Conservation (phyloP, 2,888 invertebrate species). For the Plusia festucae region DNA sequence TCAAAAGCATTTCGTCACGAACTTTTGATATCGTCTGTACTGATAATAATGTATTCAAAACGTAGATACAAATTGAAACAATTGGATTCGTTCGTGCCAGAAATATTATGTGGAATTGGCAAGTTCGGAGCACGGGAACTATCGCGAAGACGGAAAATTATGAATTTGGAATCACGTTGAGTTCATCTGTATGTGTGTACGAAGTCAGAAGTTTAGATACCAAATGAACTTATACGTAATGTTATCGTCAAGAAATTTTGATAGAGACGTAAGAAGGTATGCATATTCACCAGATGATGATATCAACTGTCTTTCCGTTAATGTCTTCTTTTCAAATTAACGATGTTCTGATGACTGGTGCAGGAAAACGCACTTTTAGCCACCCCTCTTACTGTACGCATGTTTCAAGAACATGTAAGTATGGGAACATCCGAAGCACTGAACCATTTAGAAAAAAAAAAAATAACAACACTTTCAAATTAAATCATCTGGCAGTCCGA, state of each 20-base stretch:
- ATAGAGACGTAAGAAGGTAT: not conserved
- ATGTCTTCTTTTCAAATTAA: too few species aligned
- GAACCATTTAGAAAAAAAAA: too few species aligned
- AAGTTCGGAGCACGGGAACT: constrained; percentile 35
- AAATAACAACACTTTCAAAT: too few species aligned
- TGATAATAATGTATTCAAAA: constrained; percentile 58
- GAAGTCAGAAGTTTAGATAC: not conserved
- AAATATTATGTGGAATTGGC: constrained; percentile 52
- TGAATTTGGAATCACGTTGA: constrained; percentile 2
- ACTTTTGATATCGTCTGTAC: not conserved
- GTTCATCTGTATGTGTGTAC: not conserved
- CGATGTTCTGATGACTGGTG: too few species aligned
- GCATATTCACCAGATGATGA: not conserved
- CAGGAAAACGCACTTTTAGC: too few species aligned
- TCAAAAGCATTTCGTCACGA: not conserved
- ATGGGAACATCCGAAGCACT: too few species aligned
- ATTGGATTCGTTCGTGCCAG: constrained; percentile 58
- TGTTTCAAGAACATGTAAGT: too few species aligned
- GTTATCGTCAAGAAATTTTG: not conserved
- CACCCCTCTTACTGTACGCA: too few species aligned
- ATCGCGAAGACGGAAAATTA: constrained; percentile 24
- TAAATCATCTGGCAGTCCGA: too few species aligned
- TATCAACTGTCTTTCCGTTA: too few species aligned
- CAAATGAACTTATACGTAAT: not conserved
- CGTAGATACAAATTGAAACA: constrained; percentile 61